These are phyloP conservation scores for Marasmarcha lunaedactyla DNA, from an alignment of 2,888 invertebrate species.

Conservation along the genomic window DNA sequence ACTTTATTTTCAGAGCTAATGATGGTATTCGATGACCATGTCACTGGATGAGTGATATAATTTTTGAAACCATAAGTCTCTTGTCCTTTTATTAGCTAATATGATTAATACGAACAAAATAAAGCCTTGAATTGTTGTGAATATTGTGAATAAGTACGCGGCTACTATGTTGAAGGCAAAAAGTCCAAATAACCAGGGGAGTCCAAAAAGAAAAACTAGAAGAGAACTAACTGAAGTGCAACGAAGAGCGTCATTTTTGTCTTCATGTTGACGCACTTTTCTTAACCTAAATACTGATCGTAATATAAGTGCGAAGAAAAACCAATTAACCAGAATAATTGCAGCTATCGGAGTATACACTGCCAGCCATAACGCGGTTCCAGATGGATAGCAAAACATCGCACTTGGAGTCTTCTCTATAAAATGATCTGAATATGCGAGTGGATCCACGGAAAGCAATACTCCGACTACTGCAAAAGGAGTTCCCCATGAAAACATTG, in stretches of 20 bases:
- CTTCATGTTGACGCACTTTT: constrained; percentile 60
- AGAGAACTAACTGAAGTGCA: constrained; percentile 71
- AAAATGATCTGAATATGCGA: constrained; percentile 51
- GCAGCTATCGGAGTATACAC: constrained; percentile 64
- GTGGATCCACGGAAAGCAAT: constrained; percentile 51
- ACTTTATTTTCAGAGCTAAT: too few relatives aligned
- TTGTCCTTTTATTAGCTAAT: constrained; percentile 69
- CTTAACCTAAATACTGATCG: constrained; percentile 60
- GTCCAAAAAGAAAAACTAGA: constrained; percentile 71
- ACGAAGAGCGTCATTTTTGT: constrained; percentile 55
- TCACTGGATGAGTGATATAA: too few relatives aligned
- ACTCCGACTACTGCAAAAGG: constrained; percentile 64
- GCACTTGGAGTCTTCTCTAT: constrained; percentile 43
- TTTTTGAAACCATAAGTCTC: constrained; percentile 69
- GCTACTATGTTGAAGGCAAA: constrained; percentile 54
- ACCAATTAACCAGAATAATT: constrained; percentile 66
- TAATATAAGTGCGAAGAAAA: constrained; percentile 70
- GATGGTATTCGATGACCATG: too few relatives aligned
- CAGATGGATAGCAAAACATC: constrained; percentile 67
- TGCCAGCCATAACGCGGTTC: constrained; percentile 62
- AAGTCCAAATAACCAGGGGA: constrained; percentile 72
- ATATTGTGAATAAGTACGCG: constrained; percentile 67
- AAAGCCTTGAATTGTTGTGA: constrained; percentile 36
- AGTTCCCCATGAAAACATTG: constrained; percentile 74
- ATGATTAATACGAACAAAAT: constrained; percentile 71